Conservation (phyloP, 2,888 invertebrate species). For the Euproctis similis region DNA sequence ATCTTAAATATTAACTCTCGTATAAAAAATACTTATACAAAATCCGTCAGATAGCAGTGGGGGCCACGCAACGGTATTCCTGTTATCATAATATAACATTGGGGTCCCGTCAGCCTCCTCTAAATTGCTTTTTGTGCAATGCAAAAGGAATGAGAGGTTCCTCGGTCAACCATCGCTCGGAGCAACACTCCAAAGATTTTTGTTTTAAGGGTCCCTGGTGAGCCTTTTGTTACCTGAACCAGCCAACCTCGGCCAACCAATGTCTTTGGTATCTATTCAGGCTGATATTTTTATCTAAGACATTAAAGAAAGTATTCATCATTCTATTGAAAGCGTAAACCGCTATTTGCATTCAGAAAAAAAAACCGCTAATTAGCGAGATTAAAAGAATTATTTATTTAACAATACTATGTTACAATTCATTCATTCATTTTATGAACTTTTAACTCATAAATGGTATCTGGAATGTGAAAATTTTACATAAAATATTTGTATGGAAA, state of each 20-base stretch:
- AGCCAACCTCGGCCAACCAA: too few relatives aligned
- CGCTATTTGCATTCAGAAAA: too few relatives aligned
- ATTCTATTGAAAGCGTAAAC: conserved; percentile 24
- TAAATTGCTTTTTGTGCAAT: conserved; percentile 65
- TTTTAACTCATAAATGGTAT: too few relatives aligned
- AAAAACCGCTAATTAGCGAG: too few relatives aligned
- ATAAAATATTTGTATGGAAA: too few relatives aligned
- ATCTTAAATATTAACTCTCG: conserved; percentile 30
- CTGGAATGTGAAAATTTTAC: too few relatives aligned
- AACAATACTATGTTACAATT: too few relatives aligned
- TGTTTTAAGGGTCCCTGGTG: conserved; percentile 43
- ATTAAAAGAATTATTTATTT: too few relatives aligned
- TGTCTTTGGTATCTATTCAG: conserved; percentile 35
- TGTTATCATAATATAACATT: conserved; percentile 70
- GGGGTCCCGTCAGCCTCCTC: conserved; percentile 57
- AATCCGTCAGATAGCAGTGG: conserved; percentile 41
- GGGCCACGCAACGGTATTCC: conserved; percentile 70
- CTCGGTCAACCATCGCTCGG: conserved; percentile 49
- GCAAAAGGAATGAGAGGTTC: conserved; percentile 50
- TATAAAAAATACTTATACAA: conserved; percentile 28
- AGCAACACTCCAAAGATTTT: conserved; percentile 57
- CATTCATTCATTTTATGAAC: too few relatives aligned
- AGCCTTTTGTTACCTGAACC: conserved; percentile 67
- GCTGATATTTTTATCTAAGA: conserved; percentile 29
- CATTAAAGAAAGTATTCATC: too few relatives aligned